Evolutionary conservation across 2,113 vertebrate genomes (phyloP).

Genomic region (Sylvia atricapilla): DNA sequence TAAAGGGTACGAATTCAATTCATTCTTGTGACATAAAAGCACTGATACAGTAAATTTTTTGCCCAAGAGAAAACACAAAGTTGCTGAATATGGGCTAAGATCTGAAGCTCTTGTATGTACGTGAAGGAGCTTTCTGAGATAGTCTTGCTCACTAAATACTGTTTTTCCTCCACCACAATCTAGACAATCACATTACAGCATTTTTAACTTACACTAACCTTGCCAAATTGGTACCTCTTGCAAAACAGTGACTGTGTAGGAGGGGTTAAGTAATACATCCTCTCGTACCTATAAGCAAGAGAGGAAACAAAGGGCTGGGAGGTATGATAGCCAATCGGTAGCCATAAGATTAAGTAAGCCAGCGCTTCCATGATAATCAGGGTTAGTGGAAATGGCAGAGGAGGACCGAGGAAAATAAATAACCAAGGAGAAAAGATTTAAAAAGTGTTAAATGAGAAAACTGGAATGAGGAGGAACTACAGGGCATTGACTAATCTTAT

Average conservation of each 20-base stretch:
- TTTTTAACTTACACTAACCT: constrained; percentile 18
- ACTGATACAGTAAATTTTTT: constrained; percentile 85
- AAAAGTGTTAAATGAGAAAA: background rate
- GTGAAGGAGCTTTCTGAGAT: constrained; percentile 48
- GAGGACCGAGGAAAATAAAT: background rate
- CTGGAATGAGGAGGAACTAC: background rate
- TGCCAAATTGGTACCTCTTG: background rate
- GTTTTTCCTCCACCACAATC: background rate
- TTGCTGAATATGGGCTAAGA: constrained; percentile 75
- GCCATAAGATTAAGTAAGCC: background rate
- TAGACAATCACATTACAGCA: background rate
- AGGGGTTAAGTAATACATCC: background rate
- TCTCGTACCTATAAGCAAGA: background rate
- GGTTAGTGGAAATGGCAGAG: background rate
- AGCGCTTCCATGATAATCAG: background rate
- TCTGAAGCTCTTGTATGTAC: constrained; percentile 29
- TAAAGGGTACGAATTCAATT: constrained; percentile 98
- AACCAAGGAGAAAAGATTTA: background rate
- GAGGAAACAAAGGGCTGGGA: constrained; percentile 3
- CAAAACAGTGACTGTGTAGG: background rate
- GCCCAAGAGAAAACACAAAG: constrained; percentile 85
- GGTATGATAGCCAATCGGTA: background rate
- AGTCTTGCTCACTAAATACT: background rate
- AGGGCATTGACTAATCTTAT: background rate
- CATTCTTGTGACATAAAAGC: constrained; percentile 96